phyloP scores from a whole-genome alignment of 2,888 invertebrate species.

The Cheilosia grossa region DNA sequence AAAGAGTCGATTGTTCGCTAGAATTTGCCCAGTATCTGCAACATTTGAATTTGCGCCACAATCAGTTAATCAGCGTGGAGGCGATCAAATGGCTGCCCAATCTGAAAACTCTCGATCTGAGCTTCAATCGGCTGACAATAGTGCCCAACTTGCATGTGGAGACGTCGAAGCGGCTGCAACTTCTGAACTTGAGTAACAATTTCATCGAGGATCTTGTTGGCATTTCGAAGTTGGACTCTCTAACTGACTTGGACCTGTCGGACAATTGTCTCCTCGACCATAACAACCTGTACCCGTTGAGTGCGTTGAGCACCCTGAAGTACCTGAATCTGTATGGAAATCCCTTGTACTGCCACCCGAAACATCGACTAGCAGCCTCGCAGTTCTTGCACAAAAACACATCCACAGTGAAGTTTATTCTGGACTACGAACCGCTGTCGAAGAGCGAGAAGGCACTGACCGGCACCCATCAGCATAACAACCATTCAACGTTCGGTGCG shows the following conservation, averaged over 20 bases:
- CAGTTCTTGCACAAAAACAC: constrained; percentile 85
- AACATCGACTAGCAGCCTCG: constrained; percentile 85
- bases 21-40: constrained; percentile 86
- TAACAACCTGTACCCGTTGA: constrained; percentile 84
- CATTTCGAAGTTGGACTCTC: constrained; percentile 84
- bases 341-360: constrained; percentile 86
- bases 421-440: constrained; percentile 84
- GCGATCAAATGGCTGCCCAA: constrained; percentile 86
- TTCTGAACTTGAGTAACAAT: constrained; percentile 86
- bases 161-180: constrained; percentile 84
- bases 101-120: constrained; percentile 86
- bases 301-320: constrained; percentile 84
- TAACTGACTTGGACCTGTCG: constrained; percentile 86
- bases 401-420: constrained; percentile 84
- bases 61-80: constrained; percentile 84
- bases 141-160: constrained; percentile 86
- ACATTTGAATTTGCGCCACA: constrained; percentile 87
- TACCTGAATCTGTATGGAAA: constrained; percentile 86
- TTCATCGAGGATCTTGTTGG: constrained; percentile 86
- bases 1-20: constrained; percentile 85
- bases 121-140: constrained; percentile 86
- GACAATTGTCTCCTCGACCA: constrained; percentile 87
- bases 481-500: constrained; percentile 37
- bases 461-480: constrained; percentile 82
- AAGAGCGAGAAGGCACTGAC: constrained; percentile 84